Percentiles rank a stretch among this genome's conserved stretches.
Conservation (phyloP, 2,797 vertebrate species). For the Protonibea diacanthus region DNA sequence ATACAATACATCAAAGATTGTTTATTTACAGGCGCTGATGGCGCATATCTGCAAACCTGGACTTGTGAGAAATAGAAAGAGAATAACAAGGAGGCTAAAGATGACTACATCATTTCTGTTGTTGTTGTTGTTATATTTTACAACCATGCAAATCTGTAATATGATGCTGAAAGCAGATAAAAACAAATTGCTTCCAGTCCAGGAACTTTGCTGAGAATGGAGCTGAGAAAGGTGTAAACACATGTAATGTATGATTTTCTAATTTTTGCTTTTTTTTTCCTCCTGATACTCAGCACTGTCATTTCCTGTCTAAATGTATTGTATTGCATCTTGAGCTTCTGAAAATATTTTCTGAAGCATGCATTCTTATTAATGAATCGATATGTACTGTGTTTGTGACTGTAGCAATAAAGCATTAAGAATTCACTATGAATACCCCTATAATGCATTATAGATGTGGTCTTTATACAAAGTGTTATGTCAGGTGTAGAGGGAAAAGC, state of each 20-base stretch:
- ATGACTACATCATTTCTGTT: neutral
- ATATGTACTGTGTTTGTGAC: too few relatives aligned
- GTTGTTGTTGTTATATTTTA: neutral
- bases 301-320: neutral
- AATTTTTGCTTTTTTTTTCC: neutral
- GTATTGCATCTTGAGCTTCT: neutral
- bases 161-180: neutral
- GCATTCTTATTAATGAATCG: too few relatives aligned
- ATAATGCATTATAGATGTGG: too few relatives aligned
- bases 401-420: too few relatives aligned
- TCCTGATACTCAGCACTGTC: too few relatives aligned
- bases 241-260: neutral
- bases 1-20: neutral
- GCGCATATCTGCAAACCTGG: neutral
- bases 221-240: neutral
- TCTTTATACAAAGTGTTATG: neutral
- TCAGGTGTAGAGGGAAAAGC: slow-evolving; percentile 8
- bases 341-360: too few relatives aligned
- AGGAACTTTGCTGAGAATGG: neutral
- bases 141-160: neutral
- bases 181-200: neutral
- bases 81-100: neutral
- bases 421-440: too few relatives aligned
- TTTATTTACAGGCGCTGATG: neutral
- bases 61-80: neutral